Conservation (phyloP, 2,797 vertebrate genomes). For the Arvicola amphibius region DNA sequence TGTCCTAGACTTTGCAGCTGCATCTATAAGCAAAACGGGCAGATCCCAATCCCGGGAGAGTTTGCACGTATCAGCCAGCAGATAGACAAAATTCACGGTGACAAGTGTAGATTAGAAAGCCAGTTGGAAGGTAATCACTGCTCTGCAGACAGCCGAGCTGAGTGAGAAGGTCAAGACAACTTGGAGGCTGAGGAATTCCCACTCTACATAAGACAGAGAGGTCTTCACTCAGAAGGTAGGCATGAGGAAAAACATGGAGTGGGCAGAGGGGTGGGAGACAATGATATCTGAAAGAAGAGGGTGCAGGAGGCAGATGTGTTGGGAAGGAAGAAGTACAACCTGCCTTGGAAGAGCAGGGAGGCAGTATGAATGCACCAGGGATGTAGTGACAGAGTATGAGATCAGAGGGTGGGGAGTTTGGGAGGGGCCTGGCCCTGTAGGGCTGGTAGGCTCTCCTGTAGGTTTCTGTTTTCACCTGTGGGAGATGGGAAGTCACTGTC, state of each 20-base stretch:
- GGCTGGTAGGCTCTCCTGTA: accelerated
- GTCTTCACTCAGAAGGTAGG: background rate
- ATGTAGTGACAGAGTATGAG: too few relatives aligned
- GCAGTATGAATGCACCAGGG: background rate
- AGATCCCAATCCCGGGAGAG: background rate
- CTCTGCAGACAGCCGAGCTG: background rate
- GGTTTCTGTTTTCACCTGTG: background rate
- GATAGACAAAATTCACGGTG: background rate
- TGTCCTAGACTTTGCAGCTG: background rate
- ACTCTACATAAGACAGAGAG: background rate
- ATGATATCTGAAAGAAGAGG: background rate
- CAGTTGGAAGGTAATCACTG: background rate
- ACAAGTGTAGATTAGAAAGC: background rate
- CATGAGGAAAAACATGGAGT: background rate
- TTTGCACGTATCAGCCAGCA: background rate
- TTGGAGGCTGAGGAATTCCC: background rate
- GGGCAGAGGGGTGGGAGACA: background rate
- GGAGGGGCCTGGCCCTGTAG: accelerated
- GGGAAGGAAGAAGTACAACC: background rate
- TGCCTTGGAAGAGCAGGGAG: background rate
- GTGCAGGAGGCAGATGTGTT: background rate
- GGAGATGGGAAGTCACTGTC: background rate
- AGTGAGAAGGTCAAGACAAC: background rate
- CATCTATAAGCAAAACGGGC: background rate
- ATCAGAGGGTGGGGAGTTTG: accelerated